Conservation (phyloP, 2,888 invertebrate species). For the Acanthopleura granulata region DNA sequence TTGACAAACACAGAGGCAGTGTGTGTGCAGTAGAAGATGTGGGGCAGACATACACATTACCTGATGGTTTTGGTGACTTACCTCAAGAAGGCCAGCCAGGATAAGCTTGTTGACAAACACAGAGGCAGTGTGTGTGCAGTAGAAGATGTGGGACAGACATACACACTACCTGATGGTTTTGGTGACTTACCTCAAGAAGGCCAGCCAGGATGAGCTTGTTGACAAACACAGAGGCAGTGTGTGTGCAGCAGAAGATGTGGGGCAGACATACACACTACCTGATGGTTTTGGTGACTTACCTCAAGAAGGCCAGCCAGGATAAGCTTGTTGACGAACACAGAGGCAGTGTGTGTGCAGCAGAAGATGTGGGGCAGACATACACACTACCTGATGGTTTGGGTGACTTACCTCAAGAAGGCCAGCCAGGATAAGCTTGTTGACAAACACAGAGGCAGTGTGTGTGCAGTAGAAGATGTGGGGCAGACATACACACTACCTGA, state of each 20-base stretch:
- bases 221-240: constrained; percentile 66
- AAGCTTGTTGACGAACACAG: constrained; percentile 66
- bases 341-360: constrained; percentile 67
- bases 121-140: constrained; percentile 66
- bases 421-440: constrained; percentile 65
- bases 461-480: constrained; percentile 68
- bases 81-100: constrained; percentile 61
- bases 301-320: constrained; percentile 60
- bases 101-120: constrained; percentile 67
- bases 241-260: constrained; percentile 67
- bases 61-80: constrained; percentile 27
- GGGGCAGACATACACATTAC: no score
- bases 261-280: no score
- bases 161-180: no score
- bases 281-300: constrained; percentile 37
- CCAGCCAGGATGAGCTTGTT: constrained; percentile 66
- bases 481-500: no score
- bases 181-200: constrained; percentile 53
- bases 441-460: constrained; percentile 66
- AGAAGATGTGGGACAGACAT: constrained; percentile 68
- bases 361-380: constrained; percentile 68
- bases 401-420: constrained; percentile 58
- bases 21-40: constrained; percentile 68
- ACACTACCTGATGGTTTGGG: no score
- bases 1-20: constrained; percentile 67